phyloP scores from a whole-genome alignment of 2,113 vertebrate species.

The Pseudopodoces humilis region DNA sequence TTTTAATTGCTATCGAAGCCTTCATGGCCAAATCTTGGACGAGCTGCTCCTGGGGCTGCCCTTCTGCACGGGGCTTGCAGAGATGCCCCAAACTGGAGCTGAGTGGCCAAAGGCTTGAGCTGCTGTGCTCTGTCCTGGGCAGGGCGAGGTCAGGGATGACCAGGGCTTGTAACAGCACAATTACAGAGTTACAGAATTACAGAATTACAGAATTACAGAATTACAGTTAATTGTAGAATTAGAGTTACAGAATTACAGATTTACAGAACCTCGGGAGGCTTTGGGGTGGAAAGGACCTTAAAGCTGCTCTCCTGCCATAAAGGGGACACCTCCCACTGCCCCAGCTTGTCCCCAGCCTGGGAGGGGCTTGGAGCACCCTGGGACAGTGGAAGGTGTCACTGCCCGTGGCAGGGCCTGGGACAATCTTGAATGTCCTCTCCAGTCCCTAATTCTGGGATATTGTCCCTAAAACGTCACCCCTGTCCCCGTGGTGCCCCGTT shows the following conservation, averaged over 20 bases:
- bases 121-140: background rate
- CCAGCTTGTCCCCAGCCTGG: accelerated
- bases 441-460: accelerated
- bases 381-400: background rate
- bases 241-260: background rate
- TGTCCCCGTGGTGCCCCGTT: accelerated
- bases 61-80: accelerated
- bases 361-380: background rate
- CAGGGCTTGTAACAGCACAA: too few species aligned
- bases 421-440: accelerated
- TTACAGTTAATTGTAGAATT: background rate
- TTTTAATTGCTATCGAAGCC: background rate
- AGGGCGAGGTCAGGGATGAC: background rate
- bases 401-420: accelerated
- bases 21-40: accelerated
- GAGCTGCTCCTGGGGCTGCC: background rate
- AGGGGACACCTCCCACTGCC: background rate
- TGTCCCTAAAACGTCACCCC: accelerated
- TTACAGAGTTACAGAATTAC: too few species aligned
- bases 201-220: too few species aligned
- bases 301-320: background rate
- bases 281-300: too few species aligned
- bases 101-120: accelerated
- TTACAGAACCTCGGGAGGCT: accelerated
- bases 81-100: background rate